phyloP scores from a whole-genome alignment of 2,797 vertebrate species.

The Danio albolineatus region DNA sequence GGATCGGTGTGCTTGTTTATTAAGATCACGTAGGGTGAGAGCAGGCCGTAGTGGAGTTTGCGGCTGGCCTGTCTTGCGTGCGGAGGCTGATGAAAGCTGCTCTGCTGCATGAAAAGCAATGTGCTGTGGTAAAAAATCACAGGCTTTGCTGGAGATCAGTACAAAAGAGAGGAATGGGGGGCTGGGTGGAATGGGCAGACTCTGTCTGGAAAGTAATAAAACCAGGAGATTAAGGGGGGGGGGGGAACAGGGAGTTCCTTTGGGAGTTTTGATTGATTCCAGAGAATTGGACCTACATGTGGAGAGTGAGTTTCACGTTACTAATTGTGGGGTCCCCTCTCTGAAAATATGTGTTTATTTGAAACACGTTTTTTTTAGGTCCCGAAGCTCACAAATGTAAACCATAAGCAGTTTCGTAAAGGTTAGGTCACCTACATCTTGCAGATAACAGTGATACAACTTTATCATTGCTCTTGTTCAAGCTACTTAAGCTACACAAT shows the following conservation, averaged over 20 bases:
- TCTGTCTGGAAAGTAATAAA: conserved; percentile 89
- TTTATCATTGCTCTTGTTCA: not conserved
- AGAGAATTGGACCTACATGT: conserved; percentile 81
- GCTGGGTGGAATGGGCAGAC: conserved; percentile 79
- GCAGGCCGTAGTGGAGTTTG: conserved; percentile 53
- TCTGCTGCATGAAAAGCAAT: conserved; percentile 77
- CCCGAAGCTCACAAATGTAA: conserved; percentile 43
- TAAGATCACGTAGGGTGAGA: conserved; percentile 30
- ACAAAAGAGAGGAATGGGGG: conserved; percentile 82
- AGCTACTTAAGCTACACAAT: not conserved
- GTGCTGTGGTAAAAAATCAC: conserved; percentile 75
- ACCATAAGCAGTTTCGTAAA: conserved; percentile 45
- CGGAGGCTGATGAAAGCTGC: conserved; percentile 79
- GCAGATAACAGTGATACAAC: not conserved
- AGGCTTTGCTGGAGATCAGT: conserved; percentile 81
- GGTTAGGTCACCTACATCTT: conserved; percentile 24
- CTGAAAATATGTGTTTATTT: conserved; percentile 81
- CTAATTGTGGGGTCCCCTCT: conserved; percentile 81
- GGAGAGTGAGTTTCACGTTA: conserved; percentile 78
- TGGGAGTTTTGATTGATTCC: conserved; percentile 85
- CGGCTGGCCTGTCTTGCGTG: conserved; percentile 70
- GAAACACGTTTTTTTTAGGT: conserved; percentile 75
- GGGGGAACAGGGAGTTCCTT: conserved; percentile 80
- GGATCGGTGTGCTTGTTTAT: conserved; percentile 24
- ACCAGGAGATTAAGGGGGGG: conserved; percentile 85